Evolutionary conservation across 1,140 invertebrate genomes (phyloP).

Genomic region (Cherax quadricarinatus): DNA sequence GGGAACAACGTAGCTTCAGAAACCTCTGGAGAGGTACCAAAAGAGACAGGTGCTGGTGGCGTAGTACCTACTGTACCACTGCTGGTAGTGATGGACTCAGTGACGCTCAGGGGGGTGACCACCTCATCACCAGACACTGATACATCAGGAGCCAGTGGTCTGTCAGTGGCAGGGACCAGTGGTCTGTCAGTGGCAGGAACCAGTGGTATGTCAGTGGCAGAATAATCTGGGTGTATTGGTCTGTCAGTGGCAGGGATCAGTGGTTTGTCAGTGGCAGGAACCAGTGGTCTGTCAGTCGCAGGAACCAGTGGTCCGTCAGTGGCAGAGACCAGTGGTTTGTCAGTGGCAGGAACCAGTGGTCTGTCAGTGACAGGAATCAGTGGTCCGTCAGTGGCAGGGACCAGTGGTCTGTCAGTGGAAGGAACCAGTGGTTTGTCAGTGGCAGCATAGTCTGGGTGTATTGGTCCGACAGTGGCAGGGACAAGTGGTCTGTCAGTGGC

Average conservation of each 20-base stretch:
- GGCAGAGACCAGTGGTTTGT: neutral
- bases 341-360: neutral
- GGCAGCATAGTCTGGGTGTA: neutral
- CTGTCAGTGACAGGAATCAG: neutral
- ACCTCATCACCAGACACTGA: too few relatives aligned
- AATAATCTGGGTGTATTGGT: too few relatives aligned
- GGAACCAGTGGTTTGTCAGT: constrained; percentile 14
- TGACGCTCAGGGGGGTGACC: too few relatives aligned
- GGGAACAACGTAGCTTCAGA: too few relatives aligned
- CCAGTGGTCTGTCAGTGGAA: neutral
- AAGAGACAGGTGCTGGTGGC: too few relatives aligned
- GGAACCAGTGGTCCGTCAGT: neutral
- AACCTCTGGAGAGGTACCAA: too few relatives aligned
- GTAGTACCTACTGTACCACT: too few relatives aligned
- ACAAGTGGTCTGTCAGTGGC: constrained; percentile 1
- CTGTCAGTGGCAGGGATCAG: neutral
- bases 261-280: neutral
- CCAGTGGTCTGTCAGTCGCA: neutral
- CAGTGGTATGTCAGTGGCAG: neutral
- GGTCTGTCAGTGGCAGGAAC: neutral
- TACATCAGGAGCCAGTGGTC: neutral
- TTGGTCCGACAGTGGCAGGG: constrained; percentile 14
- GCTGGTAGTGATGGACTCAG: too few relatives aligned
- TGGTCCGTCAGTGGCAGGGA: constrained; percentile 15
- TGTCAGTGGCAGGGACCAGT: neutral